Conservation (phyloP, 2,888 invertebrate species). For the Brenthis hecate region DNA sequence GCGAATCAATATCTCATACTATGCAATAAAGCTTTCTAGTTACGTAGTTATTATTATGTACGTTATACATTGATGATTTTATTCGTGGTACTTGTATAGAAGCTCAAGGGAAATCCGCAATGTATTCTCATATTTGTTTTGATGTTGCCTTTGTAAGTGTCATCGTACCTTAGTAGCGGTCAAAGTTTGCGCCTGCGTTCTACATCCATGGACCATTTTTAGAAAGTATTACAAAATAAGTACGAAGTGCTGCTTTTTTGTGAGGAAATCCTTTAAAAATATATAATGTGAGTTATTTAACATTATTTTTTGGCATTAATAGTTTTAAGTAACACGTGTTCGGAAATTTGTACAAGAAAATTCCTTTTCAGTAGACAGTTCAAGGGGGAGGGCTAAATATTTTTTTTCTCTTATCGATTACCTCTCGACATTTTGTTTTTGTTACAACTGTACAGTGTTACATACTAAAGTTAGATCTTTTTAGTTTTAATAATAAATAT, state of each 20-base stretch:
- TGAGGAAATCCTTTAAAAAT: slow-evolving; percentile 53
- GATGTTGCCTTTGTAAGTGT: not conserved
- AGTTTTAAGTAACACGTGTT: not conserved
- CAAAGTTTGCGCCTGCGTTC: slow-evolving; percentile 67
- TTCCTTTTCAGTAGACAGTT: not conserved
- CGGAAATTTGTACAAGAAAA: not conserved
- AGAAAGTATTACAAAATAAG: slow-evolving; percentile 68
- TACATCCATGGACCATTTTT: slow-evolving; percentile 68
- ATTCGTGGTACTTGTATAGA: not conserved
- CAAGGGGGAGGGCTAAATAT: not conserved
- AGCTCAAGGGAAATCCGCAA: slow-evolving; percentile 41
- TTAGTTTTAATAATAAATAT: not conserved
- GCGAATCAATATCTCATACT: slow-evolving; percentile 69
- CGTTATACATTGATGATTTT: slow-evolving; percentile 48
- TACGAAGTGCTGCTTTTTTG: slow-evolving; percentile 67
- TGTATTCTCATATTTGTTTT: slow-evolving; percentile 39
- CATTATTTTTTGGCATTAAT: not conserved
- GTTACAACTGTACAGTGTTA: not conserved
- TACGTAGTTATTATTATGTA: not conserved
- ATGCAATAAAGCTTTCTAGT: slow-evolving; percentile 42
- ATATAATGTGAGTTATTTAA: slow-evolving; percentile 60
- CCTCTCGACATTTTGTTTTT: slow-evolving; percentile 18
- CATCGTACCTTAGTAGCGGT: slow-evolving; percentile 53
- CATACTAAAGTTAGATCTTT: not conserved
- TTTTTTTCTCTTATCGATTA: slow-evolving; percentile 18